phyloP scores from a whole-genome alignment of 2,888 invertebrate genomes.

The Diarsia mendica region DNA sequence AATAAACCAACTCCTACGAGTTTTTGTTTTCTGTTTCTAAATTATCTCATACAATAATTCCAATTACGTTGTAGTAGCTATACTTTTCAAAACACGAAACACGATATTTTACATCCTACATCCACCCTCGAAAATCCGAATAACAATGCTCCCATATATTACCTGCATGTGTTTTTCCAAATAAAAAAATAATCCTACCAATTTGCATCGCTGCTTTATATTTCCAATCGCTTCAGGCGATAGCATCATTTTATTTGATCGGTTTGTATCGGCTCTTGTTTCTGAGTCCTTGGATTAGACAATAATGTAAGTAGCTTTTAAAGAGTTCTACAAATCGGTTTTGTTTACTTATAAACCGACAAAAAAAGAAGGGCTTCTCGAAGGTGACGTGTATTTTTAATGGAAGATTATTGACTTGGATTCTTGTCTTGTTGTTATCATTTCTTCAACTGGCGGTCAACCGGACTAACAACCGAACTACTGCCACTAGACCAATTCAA shows the following conservation, averaged over 20 bases:
- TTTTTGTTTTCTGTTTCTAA: not conserved
- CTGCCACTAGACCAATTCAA: too few species aligned
- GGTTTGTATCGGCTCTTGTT: conserved; percentile 56
- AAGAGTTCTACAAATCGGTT: not conserved
- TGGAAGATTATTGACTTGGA: not conserved
- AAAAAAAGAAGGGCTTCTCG: too few species aligned
- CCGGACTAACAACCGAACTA: too few species aligned
- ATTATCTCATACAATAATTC: too few species aligned
- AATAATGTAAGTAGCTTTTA: conserved; percentile 4
- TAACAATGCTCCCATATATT: conserved; percentile 71
- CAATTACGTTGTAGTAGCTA: not conserved
- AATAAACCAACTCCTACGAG: too few species aligned
- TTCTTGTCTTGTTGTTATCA: not conserved
- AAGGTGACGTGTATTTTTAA: not conserved
- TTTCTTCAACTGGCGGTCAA: too few species aligned
- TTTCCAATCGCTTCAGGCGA: conserved; percentile 65
- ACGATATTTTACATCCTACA: conserved; percentile 64
- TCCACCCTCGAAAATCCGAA: conserved; percentile 67
- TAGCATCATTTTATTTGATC: conserved; percentile 63
- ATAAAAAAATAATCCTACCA: conserved; percentile 78
- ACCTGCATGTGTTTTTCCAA: conserved; percentile 62
- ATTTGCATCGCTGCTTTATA: conserved; percentile 63
- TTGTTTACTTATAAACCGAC: not conserved
- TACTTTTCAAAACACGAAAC: conserved; percentile 21
- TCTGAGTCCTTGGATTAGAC: conserved; percentile 7